These are phyloP conservation scores for Aurelia aurita DNA, from an alignment of 30 jellyfish, hydroid and myxozoan species.

Conservation along the genomic window DNA sequence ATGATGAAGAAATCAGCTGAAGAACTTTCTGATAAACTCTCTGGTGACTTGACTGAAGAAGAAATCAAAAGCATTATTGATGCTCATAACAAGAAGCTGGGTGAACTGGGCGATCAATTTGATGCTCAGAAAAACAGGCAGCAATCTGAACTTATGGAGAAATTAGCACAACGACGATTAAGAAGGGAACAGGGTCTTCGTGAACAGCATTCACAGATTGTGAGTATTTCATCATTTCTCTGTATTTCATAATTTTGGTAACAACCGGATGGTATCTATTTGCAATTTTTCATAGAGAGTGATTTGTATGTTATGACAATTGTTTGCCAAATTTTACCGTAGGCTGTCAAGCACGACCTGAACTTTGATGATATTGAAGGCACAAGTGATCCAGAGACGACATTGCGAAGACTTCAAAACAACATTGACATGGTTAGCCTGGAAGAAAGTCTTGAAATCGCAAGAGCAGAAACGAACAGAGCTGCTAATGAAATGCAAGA, in stretches of 20 bases:
- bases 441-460: conserved; percentile 82
- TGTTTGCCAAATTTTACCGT: not conserved
- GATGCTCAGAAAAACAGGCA: conserved; percentile 70
- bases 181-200: conserved; percentile 74
- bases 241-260: no score
- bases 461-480: conserved; percentile 75
- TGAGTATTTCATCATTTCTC: conserved; percentile 34
- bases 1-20: conserved; percentile 76
- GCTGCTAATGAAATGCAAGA: conserved; percentile 71
- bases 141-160: conserved; percentile 67
- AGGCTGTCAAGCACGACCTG: conserved; percentile 89
- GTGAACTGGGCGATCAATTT: conserved; percentile 53
- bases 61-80: conserved; percentile 79
- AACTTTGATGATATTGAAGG: conserved; percentile 70
- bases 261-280: no score
- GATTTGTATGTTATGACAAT: no score
- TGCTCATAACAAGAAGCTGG: conserved; percentile 61
- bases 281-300: no score
- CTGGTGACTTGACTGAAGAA: conserved; percentile 75
- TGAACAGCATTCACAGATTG: conserved; percentile 76
- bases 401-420: conserved; percentile 58
- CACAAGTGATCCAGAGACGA: conserved; percentile 64
- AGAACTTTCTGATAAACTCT: conserved; percentile 74
- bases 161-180: conserved; percentile 75
- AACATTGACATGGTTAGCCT: conserved; percentile 68